These are phyloP conservation scores for Pedionomus torquatus DNA, from an alignment of 2,113 vertebrate genomes.

Conservation along the genomic window DNA sequence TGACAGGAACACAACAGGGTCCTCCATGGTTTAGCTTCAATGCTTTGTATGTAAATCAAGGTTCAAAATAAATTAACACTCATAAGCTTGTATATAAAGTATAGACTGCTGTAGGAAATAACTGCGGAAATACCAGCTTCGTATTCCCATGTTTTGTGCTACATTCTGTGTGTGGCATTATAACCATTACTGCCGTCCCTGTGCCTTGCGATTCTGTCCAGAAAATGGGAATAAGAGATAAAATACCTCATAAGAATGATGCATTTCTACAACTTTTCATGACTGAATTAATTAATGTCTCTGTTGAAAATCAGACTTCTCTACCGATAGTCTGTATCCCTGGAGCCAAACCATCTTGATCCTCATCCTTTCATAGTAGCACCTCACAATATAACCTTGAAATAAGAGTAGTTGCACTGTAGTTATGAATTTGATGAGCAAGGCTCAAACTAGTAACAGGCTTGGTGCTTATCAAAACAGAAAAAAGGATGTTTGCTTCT, in stretches of 20 bases:
- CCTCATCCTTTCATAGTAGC: not conserved
- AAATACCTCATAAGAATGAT: not conserved
- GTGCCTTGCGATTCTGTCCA: not conserved
- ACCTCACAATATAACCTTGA: not conserved
- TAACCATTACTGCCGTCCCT: not conserved
- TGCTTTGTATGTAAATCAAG: not conserved
- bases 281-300: not conserved
- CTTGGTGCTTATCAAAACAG: not conserved
- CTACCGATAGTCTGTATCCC: too few species aligned
- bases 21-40: not conserved
- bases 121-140: not conserved
- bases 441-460: not conserved
- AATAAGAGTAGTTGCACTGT: rapidly evolving
- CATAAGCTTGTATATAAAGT: not conserved
- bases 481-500: too few species aligned
- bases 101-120: not conserved
- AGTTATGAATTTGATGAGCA: not conserved
- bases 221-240: not conserved
- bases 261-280: not conserved
- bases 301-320: not conserved
- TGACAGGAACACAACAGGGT: not conserved
- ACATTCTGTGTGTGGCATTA: not conserved
- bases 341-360: not conserved
- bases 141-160: not conserved
- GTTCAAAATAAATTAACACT: not conserved